These are phyloP conservation scores for Platypus cylindrus DNA, from an alignment of 2,888 invertebrate genomes.

Conservation along the genomic window DNA sequence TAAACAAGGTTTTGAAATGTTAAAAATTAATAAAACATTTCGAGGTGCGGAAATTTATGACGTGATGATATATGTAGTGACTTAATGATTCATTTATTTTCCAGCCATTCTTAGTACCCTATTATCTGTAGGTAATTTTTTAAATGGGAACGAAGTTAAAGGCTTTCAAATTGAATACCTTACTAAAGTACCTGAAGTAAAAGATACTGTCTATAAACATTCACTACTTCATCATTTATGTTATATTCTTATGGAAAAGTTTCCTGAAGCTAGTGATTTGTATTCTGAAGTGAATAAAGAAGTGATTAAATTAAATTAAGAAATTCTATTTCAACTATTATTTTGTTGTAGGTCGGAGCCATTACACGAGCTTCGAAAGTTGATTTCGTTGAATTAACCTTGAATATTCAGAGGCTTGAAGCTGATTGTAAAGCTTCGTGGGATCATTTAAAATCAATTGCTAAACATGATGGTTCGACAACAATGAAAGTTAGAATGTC, in stretches of 20 bases:
- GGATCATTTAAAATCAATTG: conserved; percentile 90
- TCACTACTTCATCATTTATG: conserved; percentile 94
- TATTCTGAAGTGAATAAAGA: conserved; percentile 80
- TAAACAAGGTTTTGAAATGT: conserved; percentile 88
- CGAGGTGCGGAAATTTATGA: conserved; percentile 40
- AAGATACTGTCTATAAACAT: conserved; percentile 98
- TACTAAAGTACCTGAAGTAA: conserved; percentile 94
- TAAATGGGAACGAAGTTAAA: conserved; percentile 85
- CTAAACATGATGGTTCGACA: conserved; percentile 84
- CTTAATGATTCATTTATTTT: conserved; percentile 2
- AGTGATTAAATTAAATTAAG: background rate
- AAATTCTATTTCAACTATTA: too few species aligned
- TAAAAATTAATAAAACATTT: conserved; percentile 88
- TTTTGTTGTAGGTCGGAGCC: conserved; percentile 58
- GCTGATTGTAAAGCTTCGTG: conserved; percentile 94
- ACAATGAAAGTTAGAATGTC: conserved; percentile 89
- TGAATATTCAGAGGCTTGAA: conserved; percentile 80
- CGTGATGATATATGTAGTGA: background rate
- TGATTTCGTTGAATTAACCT: conserved; percentile 84
- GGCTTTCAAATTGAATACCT: conserved; percentile 97
- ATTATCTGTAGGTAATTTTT: conserved; percentile 88
- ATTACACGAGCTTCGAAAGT: conserved; percentile 85
- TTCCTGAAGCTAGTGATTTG: conserved; percentile 88
- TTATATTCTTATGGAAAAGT: conserved; percentile 94
- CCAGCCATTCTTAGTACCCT: conserved; percentile 72